Conservation (phyloP, 2,797 vertebrate species). For the Notamacropus eugenii region DNA sequence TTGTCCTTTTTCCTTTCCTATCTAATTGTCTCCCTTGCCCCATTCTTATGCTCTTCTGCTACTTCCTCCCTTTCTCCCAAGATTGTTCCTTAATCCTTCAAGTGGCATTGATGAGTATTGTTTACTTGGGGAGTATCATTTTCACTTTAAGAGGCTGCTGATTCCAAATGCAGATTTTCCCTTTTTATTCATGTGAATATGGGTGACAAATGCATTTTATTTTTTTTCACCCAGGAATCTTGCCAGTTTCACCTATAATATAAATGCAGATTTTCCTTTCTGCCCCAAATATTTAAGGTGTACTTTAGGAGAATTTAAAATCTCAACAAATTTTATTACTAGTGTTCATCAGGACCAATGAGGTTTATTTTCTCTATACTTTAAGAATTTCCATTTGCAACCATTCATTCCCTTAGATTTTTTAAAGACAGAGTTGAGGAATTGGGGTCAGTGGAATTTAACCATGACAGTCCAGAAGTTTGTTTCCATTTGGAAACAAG, state of each 20-base stretch:
- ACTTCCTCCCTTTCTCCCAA: not conserved
- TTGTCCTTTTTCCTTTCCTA: not conserved
- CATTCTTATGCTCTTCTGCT: not conserved
- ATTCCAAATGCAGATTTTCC: not conserved
- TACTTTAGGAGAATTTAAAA: conserved; percentile 9
- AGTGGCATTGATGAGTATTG: not conserved
- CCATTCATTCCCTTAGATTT: not conserved
- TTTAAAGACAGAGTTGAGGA: conserved; percentile 36
- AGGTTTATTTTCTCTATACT: conserved; percentile 13
- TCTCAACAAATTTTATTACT: conserved; percentile 46
- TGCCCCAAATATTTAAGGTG: not conserved
- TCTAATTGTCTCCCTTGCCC: not conserved
- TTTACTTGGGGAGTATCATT: not conserved
- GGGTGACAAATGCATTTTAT: not conserved
- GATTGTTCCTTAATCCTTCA: not conserved
- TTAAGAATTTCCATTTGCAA: conserved; percentile 8
- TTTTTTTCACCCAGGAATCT: conserved; percentile 22
- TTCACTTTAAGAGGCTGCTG: not conserved
- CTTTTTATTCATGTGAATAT: not conserved
- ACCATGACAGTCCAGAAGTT: conserved; percentile 9
- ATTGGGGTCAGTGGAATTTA: conserved; percentile 37
- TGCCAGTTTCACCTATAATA: conserved; percentile 4
- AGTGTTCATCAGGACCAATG: conserved; percentile 29
- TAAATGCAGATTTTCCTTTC: not conserved
- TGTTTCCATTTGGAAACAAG: conserved; percentile 21